phyloP scores from a whole-genome alignment of 2,113 vertebrate genomes.

The Aegotheles bennettii region DNA sequence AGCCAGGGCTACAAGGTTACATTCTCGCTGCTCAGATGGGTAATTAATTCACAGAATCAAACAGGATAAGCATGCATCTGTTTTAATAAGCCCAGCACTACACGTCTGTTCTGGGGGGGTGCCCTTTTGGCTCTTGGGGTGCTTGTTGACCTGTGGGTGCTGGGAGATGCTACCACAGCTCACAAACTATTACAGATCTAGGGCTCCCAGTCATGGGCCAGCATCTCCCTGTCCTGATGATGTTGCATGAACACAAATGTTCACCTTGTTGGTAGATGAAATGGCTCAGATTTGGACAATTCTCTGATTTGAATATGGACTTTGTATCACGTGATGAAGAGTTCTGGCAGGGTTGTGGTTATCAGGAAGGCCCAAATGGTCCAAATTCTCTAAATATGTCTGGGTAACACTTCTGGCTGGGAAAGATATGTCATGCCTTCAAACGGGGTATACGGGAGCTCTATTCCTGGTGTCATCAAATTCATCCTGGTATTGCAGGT shows the following conservation, averaged over 20 bases:
- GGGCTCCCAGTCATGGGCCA: neutral
- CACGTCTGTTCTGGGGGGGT: neutral
- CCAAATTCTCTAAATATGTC: neutral
- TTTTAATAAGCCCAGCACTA: neutral
- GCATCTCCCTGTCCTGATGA: neutral
- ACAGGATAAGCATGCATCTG: neutral
- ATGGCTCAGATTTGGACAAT: neutral
- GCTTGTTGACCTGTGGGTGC: neutral
- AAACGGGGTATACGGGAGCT: neutral
- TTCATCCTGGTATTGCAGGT: neutral
- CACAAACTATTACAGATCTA: neutral
- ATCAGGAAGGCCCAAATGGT: neutral
- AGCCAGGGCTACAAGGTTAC: neutral
- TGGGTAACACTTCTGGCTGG: neutral
- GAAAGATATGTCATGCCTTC: neutral
- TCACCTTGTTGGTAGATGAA: neutral
- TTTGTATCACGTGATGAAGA: neutral
- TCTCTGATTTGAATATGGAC: neutral
- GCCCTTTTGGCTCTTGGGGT: neutral
- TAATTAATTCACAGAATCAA: neutral
- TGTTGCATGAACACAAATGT: neutral
- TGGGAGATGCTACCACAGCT: neutral
- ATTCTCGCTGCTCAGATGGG: neutral
- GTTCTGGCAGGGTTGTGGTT: accelerated
- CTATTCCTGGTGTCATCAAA: neutral